Conservation (phyloP, 2,888 invertebrate genomes). For the Campaea margaritaria region DNA sequence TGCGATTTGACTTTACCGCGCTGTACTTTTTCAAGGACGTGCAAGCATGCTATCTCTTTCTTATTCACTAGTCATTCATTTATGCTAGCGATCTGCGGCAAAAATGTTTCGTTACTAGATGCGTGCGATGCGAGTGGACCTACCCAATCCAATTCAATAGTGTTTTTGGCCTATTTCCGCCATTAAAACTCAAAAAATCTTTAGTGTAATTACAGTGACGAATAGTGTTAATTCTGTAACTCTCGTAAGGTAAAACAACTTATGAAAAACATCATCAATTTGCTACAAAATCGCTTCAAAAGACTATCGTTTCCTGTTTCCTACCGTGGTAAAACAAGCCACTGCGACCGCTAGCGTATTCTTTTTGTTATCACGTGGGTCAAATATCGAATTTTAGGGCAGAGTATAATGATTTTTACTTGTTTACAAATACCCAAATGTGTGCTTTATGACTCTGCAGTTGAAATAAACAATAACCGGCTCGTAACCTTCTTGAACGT, state of each 20-base stretch:
- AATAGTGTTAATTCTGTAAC: constrained; percentile 27
- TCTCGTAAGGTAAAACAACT: constrained; percentile 21
- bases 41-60: constrained; percentile 62
- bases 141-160: constrained; percentile 58
- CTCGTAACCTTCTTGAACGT: constrained; percentile 71
- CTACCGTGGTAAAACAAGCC: constrained; percentile 78
- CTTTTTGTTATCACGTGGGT: constrained; percentile 84
- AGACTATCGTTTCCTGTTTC: constrained; percentile 82
- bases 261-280: constrained; percentile 20
- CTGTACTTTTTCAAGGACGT: constrained; percentile 72
- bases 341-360: constrained; percentile 78
- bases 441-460: constrained; percentile 22
- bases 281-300: constrained; percentile 60
- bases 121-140: constrained; percentile 61
- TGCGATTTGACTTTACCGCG: constrained; percentile 81
- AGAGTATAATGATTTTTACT: constrained; percentile 36
- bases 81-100: constrained; percentile 61
- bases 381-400: constrained; percentile 73
- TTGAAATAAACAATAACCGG: constrained; percentile 65
- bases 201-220: constrained; percentile 58
- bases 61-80: constrained; percentile 58
- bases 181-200: constrained; percentile 72
- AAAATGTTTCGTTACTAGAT: constrained; percentile 76
- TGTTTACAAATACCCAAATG: constrained; percentile 32
- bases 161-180: constrained; percentile 80